Evolutionary conservation across 2,797 vertebrate species (phyloP), one percentile per base, ranked within the genome.

Genomic region (Gymnoscopelus braueri): DNA sequence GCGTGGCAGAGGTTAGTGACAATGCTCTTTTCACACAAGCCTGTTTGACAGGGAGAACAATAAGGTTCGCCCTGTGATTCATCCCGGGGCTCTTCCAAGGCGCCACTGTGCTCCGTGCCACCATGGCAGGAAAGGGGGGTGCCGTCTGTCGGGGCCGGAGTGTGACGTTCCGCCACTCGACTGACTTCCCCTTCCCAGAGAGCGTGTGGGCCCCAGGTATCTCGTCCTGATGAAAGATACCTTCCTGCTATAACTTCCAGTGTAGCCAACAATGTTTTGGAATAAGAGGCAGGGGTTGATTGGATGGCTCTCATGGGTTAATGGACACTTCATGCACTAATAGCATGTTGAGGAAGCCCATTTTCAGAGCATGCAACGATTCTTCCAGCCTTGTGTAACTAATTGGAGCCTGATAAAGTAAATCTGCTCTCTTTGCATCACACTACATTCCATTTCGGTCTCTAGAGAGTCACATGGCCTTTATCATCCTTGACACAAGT

Each of bases 61-160:
- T 92, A 71, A 81, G 58, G 90, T 91, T 92, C 87, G 89, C 69
- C 32, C 84, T 9, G 85, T 90, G 78, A 92, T 89, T 91, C 86
- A 91, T 90, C 77, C 76, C 15, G 0, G 72, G 79, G 82, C 81
- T 83, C 86, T 88, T 90, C 84, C 86, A 77, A 32, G 88, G 91
- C 88, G 82, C 86, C 86, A 87, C 57, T 23, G 3, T 5, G 53
- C 63, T 60, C 52, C 66, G 26, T 61, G n/a, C 66, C 63, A 64
- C 72, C 79, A 35, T 65, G 53, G 51, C 75, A 83, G 88, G 81
- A 89, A 79, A 81, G 81, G 79, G 35, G 72, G 84, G 71, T 44
- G 76, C 60, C 61, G 55, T 19, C 58, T 67, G 77, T 80, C 75
- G 59, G 72, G 69, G 78, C 74, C 10, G 63, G 47, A 71, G 61